These are phyloP conservation scores for Glossophaga mutica DNA, from an alignment of 2,797 vertebrate species.

Conservation along the genomic window DNA sequence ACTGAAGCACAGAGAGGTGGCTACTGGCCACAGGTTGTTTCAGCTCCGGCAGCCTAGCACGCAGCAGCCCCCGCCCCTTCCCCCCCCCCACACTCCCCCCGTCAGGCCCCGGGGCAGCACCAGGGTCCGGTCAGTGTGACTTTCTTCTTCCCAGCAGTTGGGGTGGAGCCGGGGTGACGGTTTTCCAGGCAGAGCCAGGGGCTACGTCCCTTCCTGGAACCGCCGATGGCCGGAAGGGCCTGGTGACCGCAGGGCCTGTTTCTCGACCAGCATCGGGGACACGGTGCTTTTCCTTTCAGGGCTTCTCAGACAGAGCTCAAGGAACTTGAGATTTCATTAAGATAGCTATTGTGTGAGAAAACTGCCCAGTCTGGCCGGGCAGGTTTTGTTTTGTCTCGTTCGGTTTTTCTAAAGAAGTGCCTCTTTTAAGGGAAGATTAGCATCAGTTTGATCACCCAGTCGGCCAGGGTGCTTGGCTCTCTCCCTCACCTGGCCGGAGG, in stretches of 20 bases:
- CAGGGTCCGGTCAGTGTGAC: rapidly evolving
- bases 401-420: not conserved
- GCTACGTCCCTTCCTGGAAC: not conserved
- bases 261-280: slow-evolving; percentile 30
- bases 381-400: not conserved
- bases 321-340: slow-evolving; percentile 66
- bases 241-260: not conserved
- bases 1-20: not conserved
- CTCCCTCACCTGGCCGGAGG: not conserved
- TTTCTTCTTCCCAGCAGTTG: not conserved
- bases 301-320: slow-evolving; percentile 53
- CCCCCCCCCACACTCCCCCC: rapidly evolving
- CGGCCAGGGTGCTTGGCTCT: not conserved
- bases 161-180: not conserved
- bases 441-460: not conserved
- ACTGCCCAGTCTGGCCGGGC: not conserved
- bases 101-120: not conserved
- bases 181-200: not conserved
- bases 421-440: slow-evolving; percentile 32
- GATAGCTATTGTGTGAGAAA: slow-evolving; percentile 60
- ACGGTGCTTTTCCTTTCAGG: slow-evolving; percentile 54
- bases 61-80: rapidly evolving
- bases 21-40: not conserved
- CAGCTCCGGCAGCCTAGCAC: not conserved
- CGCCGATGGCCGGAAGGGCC: not conserved